Evolutionary conservation across 2,888 invertebrate species (phyloP), one percentile per base, ranked within the genome.

Genomic region (Diarsia rubi): DNA sequence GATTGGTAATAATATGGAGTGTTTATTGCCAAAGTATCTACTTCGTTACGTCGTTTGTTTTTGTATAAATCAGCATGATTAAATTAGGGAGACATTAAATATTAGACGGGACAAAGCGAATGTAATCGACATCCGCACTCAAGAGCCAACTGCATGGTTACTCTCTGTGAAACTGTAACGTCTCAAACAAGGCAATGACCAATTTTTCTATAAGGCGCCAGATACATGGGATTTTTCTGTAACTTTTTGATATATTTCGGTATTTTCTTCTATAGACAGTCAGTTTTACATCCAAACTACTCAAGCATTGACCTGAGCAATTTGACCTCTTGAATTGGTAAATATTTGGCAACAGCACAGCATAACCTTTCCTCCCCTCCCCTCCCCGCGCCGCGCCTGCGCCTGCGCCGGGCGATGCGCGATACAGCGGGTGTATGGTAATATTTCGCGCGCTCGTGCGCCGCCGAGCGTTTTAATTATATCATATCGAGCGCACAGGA

Each of bases 401-500:
- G 70, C 74, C 66, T 65, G 85, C 79, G 82, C 83, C 82, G 82
- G 83, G 81, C 82, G 83, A 84, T 75, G 85, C 77, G 69, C 86
- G 86, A 85, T 84, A 84, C 78, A 47, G 80, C 86, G 86, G 86
- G 87, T 87, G 93, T 95, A 95, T 94, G 95, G 94, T 95, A 94
- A 95, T 95, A 94, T 93, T 93, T 92, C 91, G 92, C 92, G 91
- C 93, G 94, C 92, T 94, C 94, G 94, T 94, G 94, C 93, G 79
- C 89, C 87, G 89, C 82, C 87, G 88, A 88, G 89, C 92, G 90
- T 89, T 92, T 94, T 94, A 93, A 94, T 94, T 94, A 95, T 93
- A 94, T 94, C 91, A 93, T 95, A 94, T 94, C 94, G 91, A 88
- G 85, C 81, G 82, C 88, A 71, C 85, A 83, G 85, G 88, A 93